Base-by-base conservation (phyloP, 1,140 invertebrate genomes). In the Heliconius melpomene region DNA sequence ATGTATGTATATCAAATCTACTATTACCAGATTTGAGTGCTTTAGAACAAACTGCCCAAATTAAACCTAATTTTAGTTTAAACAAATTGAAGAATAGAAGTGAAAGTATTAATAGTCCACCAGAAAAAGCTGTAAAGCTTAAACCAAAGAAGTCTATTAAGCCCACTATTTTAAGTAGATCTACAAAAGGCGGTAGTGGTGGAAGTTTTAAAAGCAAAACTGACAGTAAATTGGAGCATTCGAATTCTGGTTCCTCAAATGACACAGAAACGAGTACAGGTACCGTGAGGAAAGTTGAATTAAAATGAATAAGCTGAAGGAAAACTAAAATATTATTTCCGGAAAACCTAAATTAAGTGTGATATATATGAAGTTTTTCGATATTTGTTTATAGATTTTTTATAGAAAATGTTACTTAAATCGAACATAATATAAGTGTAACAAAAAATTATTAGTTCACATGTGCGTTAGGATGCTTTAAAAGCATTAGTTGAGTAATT, bases 201-300 rank as follows among this genome's bases (percentile, higher is more conserved):
- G 84, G 76, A 75, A 88, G 83, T 84, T 83, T 85, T 82, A 91
- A 86, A 82, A 85, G 74, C 75, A 90, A 88, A 75, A 81, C 80
- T 84, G 89, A 90, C 86, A 88, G 83, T 77, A 92, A 89, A 79
- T 84, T 94, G 79, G 93, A 95, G 85, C 91, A 94, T 89, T 94
- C 94, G 20, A 93, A 89, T 84, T 95, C 94, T 16, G 93, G 92
- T 71, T 95, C 94, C 2, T 95, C 94, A 20, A 95, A 95, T 84
- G 94, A 95, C 78, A 95, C 94, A 50, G 94, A 95, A 88, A 86
- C 90, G 7, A 95, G 94, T 86, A 95, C 93, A n/a, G 94, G 93
- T 13, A 95, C 94, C 20, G 94, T 95, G 7, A 93, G 88, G 83
- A 91, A 91, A 85, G 86, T 94, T 50, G 88, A 93, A 75, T 46